Base-by-base conservation (phyloP, 2,797 vertebrate species). In the Taenioides sp. region DNA sequence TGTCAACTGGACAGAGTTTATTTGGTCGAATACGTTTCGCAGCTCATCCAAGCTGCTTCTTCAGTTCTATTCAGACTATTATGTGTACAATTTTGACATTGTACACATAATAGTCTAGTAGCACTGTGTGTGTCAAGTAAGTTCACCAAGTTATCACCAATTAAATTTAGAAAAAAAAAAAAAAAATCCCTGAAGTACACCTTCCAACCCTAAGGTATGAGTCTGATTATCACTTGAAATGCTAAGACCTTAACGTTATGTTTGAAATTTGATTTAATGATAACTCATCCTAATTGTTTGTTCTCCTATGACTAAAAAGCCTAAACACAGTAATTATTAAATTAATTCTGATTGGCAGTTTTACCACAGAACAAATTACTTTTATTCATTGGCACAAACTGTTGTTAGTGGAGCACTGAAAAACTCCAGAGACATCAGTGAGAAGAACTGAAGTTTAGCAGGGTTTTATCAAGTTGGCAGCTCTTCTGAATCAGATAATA, bases 381-480 rank as follows among this genome's bases (percentile, higher is more conserved):
- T 85, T 70, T 59, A 71, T 68, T 78, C 57, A 70, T 50, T 84
- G 77, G 82, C 83, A 78, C 54, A 75, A 65, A 68, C 62, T 55
- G 57, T 71, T 83, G 55, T 78, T 79, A 78, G 69, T 60, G 37
- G 54, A 49, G 49, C 75, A 69, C 18, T 50, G 3, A 78, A 50
- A 23, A 50, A 65, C 31, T 78, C 66, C 67, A 2, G 71, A 75
- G 69, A 77, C 31, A 68, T 76, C 34, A 67, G n/a, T 72, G 18
- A 7, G 34, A 71, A 73, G 65, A 76, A 55, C 79, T 81, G 59
- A 68, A 72, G 60, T 75, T 80, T 78, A 37, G 73, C 22, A 23
- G 70, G 10, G 14, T 78, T 83, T 80, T 73, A 72, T 82, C 7
- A 60, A 74, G 72, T 77, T 88, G 54, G 61, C 55, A 74, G 64